Evolutionary conservation across 2,888 invertebrate species (phyloP).

Genomic region (Serripes groenlandicus): DNA sequence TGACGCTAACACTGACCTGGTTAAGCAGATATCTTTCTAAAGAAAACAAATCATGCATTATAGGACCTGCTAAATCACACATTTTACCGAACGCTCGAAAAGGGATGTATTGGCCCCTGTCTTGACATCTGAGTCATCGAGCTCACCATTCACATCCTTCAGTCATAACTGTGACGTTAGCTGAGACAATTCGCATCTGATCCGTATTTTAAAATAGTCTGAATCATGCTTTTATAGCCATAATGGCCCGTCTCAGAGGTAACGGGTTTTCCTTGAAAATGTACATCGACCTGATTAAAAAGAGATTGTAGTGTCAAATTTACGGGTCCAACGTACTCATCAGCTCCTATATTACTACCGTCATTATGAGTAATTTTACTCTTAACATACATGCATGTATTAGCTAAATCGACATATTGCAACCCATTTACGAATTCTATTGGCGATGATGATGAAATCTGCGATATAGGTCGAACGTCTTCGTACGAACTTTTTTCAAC

Average conservation of each 20-base stretch:
- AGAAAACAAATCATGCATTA: slow-evolving; percentile 40
- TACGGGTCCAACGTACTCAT: slow-evolving; percentile 48
- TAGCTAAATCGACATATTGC: slow-evolving; percentile 34
- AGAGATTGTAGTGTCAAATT: slow-evolving; percentile 36
- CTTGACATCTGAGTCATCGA: slow-evolving; percentile 26
- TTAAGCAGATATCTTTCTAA: slow-evolving; percentile 46
- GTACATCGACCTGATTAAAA: slow-evolving; percentile 50
- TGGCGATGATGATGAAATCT: slow-evolving; percentile 22
- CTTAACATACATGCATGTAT: slow-evolving; percentile 37
- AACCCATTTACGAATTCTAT: slow-evolving; percentile 29
- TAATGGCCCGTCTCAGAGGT: slow-evolving; percentile 29
- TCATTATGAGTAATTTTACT: slow-evolving; percentile 34
- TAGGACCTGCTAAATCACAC: slow-evolving; percentile 40
- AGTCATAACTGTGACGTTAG: slow-evolving; percentile 27
- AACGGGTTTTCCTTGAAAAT: slow-evolving; percentile 37
- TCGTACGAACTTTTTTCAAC: slow-evolving; percentile 33
- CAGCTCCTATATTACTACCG: slow-evolving; percentile 10
- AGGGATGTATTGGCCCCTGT: slow-evolving; percentile 37
- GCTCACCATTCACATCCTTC: slow-evolving; percentile 37
- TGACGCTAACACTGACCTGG: slow-evolving; percentile 32
- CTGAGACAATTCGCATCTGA: slow-evolving; percentile 27
- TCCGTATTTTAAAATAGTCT: slow-evolving; percentile 38
- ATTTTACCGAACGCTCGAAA: slow-evolving; percentile 24
- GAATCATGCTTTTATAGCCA: slow-evolving; percentile 43
- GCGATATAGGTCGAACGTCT: slow-evolving; percentile 24